Base-by-base conservation (phyloP, 2,113 vertebrate genomes). In the Larimichthys polyactis region DNA sequence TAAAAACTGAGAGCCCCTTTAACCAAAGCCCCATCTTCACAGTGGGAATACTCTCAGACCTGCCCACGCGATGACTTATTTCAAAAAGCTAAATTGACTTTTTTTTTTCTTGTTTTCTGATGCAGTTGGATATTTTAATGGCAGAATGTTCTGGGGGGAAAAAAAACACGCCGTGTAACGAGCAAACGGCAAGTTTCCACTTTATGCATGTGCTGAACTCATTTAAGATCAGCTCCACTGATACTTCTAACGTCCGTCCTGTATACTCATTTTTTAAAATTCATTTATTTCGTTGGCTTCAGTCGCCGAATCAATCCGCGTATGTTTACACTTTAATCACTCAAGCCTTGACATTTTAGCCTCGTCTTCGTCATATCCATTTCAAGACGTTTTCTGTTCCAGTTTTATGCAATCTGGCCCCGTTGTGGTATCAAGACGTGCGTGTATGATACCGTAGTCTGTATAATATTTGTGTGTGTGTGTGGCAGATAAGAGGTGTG, bases 31-130 rank as follows among this genome's bases (percentile, higher is more conserved):
- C 44, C 27, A 66, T 76, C 72, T 75, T 73, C 71, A 43, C 78
- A 36, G 55, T 24, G 69, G 76, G 75, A 71, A 85, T 71, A 59
- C 75, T 51, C 48, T 11, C 22, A 49, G 75, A 78, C 77, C 78
- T n/a, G 79, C 67, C 73, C 74, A 69, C 72, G 72, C 74, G 43
- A 17, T 63, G 46, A 87, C 65, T 55, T n/a, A 82, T 82, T 76
- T 65, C 62, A 75, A 17, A 80, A 55, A 62, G 66, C 58, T 15
- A 27, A 63, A 68, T 8, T 24, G 55, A 64, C 63, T 48, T 44
- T 44, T n/a, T 27, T 69, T 64, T 82, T 55, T 48, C 49, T 44
- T n/a, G 36, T 69, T 64, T 82, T 55, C 67, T 46, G 71, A 79
- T 2, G 1, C 11, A n/a, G 0, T 20, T 60, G 48, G n/a, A 2